Evolutionary conservation across 2,797 vertebrate species (phyloP), one percentile per base, ranked within the genome.

Genomic region (Sebastes kiyomatsui): DNA sequence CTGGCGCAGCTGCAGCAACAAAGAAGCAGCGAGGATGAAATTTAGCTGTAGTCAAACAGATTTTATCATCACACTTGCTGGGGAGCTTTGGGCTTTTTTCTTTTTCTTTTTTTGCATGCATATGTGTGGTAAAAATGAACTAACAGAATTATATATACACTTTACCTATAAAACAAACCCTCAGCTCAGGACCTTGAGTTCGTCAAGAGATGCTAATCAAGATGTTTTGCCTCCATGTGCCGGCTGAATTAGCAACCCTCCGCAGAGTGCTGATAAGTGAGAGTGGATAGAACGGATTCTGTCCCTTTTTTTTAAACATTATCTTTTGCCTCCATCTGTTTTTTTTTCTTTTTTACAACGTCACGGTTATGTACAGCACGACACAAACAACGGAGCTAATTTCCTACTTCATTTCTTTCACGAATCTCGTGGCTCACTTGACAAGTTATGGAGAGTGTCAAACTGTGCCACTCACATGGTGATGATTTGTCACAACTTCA

Each of bases 111-210:
- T 64, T 27, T 18, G 33, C 27, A 52, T 28, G 30, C 58, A 49
- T 67, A 75, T 87, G 76, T 78, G 78, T 60, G 76, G 68, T 71
- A 69, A 72, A 84, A 83, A 88, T 54, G 58, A 86, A 87, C 74
- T 86, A 85, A 92, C 74, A 88, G 90, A 88, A 91, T 93, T 84
- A 90, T 92, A 72, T 72, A 92, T 82, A 85, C 33, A 62, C 68
- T 82, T 87, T 86, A 83, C 81, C 81, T 85, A 77, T 80, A 89
- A 91, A 91, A 91, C 83, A 87, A 74, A 58, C 76, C 49, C 60
- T 67, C 30, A 78, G 87, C 18, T 9, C 35, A 77, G 84, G 81
- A 84, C 83, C 75, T 79, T 52, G 76, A 82, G 77, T 82, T 75
- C 23, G 46, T 79, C 72, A 27, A 83, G 67, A 88, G 86, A 80